Evolutionary conservation across 2,888 invertebrate genomes (phyloP), one percentile per base, ranked within the genome.

Genomic region (Diadromus collaris): DNA sequence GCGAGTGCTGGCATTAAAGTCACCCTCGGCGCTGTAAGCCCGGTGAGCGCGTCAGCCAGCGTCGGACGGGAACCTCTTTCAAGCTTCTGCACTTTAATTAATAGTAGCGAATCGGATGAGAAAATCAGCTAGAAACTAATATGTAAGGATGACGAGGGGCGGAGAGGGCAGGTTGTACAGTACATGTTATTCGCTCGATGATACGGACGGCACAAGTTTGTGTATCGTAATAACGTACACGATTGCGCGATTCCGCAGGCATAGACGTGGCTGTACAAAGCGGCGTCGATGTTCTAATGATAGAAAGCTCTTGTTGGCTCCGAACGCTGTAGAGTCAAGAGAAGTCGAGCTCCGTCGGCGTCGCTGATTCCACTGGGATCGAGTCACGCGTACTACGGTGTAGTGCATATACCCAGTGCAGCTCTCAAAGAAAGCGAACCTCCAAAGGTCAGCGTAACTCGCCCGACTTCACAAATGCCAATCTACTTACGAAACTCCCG

Each of bases 401-500:
- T 16, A 16, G 46, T 16, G 16, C 6, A n/a, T 27, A 32, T 60
- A 32, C 48, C 61, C 4, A 4, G 86, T 84, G 84, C 86, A 86
- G 83, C 82, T 87, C 87, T 86, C 87, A 86, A 88, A 87, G 88
- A 88, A 88, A 88, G 88, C 88, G 76, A 79, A 84, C 86, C 85
- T 87, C 69, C 85, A 88, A 88, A 88, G 88, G 88, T 88, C 88
- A 88, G 86, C 85, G 85, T 84, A 84, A 85, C 85, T 87, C 86
- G 86, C 81, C 84, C 85, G 86, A 81, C 86, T 87, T n/a, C 85
- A 87, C 85, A 88, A 88, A 88, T 88, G 88, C 88, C 88, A 88
- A 88, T 88, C 87, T 84, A 87, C 86, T 88, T 88, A 88, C 88
- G 88, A 88, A 88, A 88, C 79, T 68, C 69, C 41, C 51, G 72